Evolutionary conservation across 2,113 vertebrate species (phyloP).

Genomic region (Apistogramma diplotaenia): DNA sequence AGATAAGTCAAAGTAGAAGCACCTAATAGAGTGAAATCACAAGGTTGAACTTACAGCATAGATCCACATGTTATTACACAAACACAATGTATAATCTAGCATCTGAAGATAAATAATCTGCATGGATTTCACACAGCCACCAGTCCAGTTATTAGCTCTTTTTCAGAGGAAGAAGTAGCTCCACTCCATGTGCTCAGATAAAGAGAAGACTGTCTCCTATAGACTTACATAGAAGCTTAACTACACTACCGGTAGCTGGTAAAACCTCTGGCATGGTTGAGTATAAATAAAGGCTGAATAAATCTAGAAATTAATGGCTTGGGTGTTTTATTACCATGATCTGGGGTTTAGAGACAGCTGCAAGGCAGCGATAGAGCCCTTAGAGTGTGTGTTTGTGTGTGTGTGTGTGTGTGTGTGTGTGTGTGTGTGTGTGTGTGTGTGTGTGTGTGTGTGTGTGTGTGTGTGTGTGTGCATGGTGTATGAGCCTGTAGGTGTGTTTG

Average conservation of each 20-base stretch:
- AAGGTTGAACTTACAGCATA: neutral
- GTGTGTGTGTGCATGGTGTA: slow-evolving; percentile 39
- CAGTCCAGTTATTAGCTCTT: neutral
- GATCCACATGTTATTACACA: neutral
- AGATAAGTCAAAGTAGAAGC: neutral
- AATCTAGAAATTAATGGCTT: slow-evolving; percentile 63
- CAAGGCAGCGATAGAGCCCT: slow-evolving; percentile 64
- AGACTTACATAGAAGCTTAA: slow-evolving; percentile 29
- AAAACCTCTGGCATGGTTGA: slow-evolving; percentile 42
- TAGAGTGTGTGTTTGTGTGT: slow-evolving; percentile 33
- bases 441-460: slow-evolving; percentile 38
- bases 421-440: neutral
- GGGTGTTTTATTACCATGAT: slow-evolving; percentile 62
- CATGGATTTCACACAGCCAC: neutral
- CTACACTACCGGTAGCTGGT: slow-evolving; percentile 28
- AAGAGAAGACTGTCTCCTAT: neutral
- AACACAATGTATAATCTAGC: neutral
- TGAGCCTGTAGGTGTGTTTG: neutral
- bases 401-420: slow-evolving; percentile 38
- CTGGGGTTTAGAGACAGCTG: slow-evolving; percentile 63
- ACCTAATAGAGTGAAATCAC: neutral
- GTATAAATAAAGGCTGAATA: slow-evolving; percentile 62
- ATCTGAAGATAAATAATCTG: slow-evolving; percentile 3
- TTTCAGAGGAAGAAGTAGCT: slow-evolving; percentile 18
- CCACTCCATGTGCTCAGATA: slow-evolving; percentile 7